Evolutionary conservation across 2,113 vertebrate genomes (phyloP).

Genomic region (Percopsis transmontana): DNA sequence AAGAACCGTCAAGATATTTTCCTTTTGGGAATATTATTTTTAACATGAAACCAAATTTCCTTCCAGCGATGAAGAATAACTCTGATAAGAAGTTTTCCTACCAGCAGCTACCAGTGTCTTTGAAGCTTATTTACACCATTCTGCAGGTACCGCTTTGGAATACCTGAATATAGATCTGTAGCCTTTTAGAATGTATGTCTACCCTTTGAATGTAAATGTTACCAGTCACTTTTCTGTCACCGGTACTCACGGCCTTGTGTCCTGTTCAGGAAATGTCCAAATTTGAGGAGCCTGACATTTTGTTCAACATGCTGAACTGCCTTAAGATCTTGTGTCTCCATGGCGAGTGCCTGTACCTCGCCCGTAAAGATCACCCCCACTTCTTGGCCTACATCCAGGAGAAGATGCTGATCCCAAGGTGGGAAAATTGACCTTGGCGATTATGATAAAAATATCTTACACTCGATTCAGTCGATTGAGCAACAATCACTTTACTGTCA

Average conservation of each 20-base stretch:
- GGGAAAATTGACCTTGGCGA: not conserved
- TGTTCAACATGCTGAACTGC: conserved; percentile 98
- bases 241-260: not conserved
- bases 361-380: conserved; percentile 92
- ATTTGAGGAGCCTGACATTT: conserved; percentile 97
- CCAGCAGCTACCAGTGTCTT: conserved; percentile 92
- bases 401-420: conserved; percentile 96
- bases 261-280: conserved; percentile 91
- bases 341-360: conserved; percentile 92
- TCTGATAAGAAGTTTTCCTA: conserved; percentile 93
- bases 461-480: not conserved
- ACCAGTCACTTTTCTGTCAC: conserved; percentile 11
- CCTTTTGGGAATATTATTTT: not conserved
- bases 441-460: not conserved
- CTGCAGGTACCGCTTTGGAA: conserved; percentile 84
- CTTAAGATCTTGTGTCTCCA: conserved; percentile 96
- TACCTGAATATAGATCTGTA: conserved; percentile 23
- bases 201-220: not conserved
- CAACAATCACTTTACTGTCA: not conserved
- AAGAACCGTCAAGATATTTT: not conserved
- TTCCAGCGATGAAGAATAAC: conserved; percentile 89
- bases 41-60: conserved; percentile 13
- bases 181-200: not conserved
- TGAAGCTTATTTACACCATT: conserved; percentile 96
- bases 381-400: conserved; percentile 95